Percentiles rank a stretch among this genome's conserved stretches.
phyloP scores from a whole-genome alignment of 2,888 invertebrate species.

The Drymonia ruficornis region DNA sequence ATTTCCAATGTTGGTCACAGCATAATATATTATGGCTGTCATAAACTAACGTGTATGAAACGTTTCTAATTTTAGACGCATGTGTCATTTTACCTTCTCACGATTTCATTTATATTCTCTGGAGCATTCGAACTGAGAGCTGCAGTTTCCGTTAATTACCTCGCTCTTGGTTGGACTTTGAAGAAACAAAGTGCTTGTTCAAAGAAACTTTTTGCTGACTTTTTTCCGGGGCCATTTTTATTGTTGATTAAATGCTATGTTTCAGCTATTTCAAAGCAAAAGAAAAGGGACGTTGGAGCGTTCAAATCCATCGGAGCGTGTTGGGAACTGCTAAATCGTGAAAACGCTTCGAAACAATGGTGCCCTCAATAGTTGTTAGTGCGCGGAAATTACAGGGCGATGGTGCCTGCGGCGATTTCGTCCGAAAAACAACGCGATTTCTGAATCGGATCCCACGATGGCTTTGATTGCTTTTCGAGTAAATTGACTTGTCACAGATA shows the following conservation, averaged over 20 bases:
- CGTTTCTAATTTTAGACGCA: neutral
- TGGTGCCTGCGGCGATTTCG: slow-evolving; percentile 51
- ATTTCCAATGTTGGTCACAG: slow-evolving; percentile 8
- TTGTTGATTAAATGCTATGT: slow-evolving; percentile 43
- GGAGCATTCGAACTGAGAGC: neutral
- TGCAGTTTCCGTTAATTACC: neutral
- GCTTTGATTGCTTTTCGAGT: slow-evolving; percentile 71
- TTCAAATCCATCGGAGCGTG: slow-evolving; percentile 40
- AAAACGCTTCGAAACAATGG: slow-evolving; percentile 58
- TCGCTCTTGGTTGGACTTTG: neutral
- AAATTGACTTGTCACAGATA: slow-evolving; percentile 39
- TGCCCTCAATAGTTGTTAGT: slow-evolving; percentile 61
- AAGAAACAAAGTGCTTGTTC: neutral
- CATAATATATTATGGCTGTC: slow-evolving; percentile 7
- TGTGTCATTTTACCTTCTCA: neutral
- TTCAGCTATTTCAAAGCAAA: slow-evolving; percentile 36
- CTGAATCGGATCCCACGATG: slow-evolving; percentile 65
- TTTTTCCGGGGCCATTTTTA: slow-evolving; percentile 29
- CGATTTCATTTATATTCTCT: neutral
- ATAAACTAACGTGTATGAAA: slow-evolving; percentile 2
- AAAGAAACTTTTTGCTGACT: slow-evolving; percentile 7
- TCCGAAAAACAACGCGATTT: slow-evolving; percentile 62
- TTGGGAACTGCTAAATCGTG: slow-evolving; percentile 45
- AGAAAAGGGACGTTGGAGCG: slow-evolving; percentile 25
- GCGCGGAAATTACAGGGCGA: slow-evolving; percentile 63